Percentiles rank a stretch among this genome's conserved stretches.
Evolutionary conservation across 2,113 vertebrate species (phyloP).

Genomic region (Petrocephalus microphthalmus): DNA sequence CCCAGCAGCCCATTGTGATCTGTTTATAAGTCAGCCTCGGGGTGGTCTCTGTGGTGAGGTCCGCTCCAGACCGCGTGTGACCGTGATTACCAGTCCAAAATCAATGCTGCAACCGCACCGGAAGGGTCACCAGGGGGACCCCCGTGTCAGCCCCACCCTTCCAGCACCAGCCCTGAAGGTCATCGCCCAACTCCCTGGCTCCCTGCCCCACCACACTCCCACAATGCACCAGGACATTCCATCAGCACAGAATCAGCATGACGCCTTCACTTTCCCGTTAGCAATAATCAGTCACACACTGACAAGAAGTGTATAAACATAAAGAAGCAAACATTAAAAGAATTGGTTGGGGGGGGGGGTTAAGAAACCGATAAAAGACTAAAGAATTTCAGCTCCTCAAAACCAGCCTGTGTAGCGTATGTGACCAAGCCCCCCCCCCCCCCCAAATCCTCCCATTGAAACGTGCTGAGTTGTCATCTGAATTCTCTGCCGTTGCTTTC

Average conservation of each 20-base stretch:
- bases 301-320: neutral
- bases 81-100: slow-evolving; percentile 15
- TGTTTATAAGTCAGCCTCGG: neutral
- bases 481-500: neutral
- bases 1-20: neutral
- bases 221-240: neutral
- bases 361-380: neutral
- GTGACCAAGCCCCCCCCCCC: neutral
- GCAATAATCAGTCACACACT: slow-evolving; percentile 2
- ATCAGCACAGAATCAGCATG: slow-evolving; percentile 4
- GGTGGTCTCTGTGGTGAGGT: neutral
- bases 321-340: neutral
- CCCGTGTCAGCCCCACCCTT: neutral
- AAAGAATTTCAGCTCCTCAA: neutral
- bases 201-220: neutral
- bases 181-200: neutral
- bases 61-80: neutral
- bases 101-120: neutral
- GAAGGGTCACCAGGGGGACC: neutral
- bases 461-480: neutral
- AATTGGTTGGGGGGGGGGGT: neutral
- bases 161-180: slow-evolving; percentile 13
- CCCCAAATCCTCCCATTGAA: neutral
- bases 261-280: slow-evolving; percentile 22
- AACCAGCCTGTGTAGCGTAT: neutral